A percentile compares a stretch with the other conserved stretches of the same genome.
Conservation (phyloP, 64 coral and sea anemone genomes). For the Montipora capricornis region DNA sequence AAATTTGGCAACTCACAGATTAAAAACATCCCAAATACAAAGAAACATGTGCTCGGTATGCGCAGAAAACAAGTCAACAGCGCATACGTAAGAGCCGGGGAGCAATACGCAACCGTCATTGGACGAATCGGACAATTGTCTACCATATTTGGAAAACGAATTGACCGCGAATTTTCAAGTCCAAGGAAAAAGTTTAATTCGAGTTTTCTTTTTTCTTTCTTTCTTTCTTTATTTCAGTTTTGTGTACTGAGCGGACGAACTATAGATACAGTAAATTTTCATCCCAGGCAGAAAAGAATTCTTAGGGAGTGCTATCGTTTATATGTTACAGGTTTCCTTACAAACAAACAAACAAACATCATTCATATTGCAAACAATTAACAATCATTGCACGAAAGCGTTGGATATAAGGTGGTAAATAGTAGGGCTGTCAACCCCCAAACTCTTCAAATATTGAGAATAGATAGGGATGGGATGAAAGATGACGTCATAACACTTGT, state of each 20-base stretch:
- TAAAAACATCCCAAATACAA: conserved; percentile 55
- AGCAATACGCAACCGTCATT: conserved; percentile 67
- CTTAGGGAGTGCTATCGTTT: too few relatives aligned
- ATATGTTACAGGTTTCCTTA: too few relatives aligned
- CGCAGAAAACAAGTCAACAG: conserved; percentile 62
- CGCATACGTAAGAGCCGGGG: conserved; percentile 19
- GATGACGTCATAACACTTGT: too few relatives aligned
- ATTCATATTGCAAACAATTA: too few relatives aligned
- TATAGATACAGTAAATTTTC: neutral
- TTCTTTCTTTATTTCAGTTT: neutral
- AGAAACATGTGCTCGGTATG: conserved; percentile 78
- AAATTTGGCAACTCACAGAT: conserved; percentile 1
- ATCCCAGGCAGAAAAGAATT: too few relatives aligned
- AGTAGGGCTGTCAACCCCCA: too few relatives aligned
- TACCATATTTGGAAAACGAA: conserved; percentile 73
- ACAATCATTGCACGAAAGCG: too few relatives aligned
- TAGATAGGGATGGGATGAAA: too few relatives aligned
- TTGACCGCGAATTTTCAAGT: conserved; percentile 79
- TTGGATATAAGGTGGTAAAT: too few relatives aligned
- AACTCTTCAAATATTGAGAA: too few relatives aligned
- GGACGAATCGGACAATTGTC: conserved; percentile 60
- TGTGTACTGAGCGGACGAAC: neutral
- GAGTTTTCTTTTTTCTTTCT: neutral
- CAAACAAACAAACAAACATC: too few relatives aligned
- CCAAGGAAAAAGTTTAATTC: neutral